phyloP scores from a whole-genome alignment of 2,888 invertebrate species.

The Sinodicranocentrus sp. region DNA sequence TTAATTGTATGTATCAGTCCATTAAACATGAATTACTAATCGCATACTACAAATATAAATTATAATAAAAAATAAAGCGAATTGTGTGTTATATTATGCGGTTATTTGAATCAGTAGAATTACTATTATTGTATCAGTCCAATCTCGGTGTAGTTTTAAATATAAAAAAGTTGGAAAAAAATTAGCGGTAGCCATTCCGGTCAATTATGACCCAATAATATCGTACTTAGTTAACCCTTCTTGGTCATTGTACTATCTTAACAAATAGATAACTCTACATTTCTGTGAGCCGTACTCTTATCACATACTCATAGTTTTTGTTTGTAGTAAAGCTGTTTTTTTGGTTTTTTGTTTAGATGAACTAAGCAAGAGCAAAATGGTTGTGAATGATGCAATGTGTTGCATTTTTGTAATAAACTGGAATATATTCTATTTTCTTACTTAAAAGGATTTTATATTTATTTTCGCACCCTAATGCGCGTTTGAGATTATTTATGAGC shows the following conservation, averaged over 20 bases:
- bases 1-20: too few species aligned
- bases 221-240: background rate
- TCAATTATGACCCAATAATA: background rate
- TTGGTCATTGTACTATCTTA: too few species aligned
- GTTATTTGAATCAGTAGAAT: background rate
- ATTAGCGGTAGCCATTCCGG: background rate
- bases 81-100: slow-evolving; percentile 2
- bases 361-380: slow-evolving; percentile 47
- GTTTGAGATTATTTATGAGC: too few species aligned
- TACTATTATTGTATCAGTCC: slow-evolving; percentile 6
- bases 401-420: slow-evolving; percentile 59
- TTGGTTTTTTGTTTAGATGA: slow-evolving; percentile 35
- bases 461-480: too few species aligned
- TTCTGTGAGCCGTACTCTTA: too few species aligned
- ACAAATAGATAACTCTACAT: too few species aligned
- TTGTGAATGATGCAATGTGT: slow-evolving; percentile 40
- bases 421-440: slow-evolving; percentile 56
- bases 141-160: slow-evolving; percentile 46
- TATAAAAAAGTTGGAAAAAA: background rate
- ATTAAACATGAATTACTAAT: too few species aligned
- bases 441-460: background rate
- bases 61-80: too few species aligned
- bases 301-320: background rate
- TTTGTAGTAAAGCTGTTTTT: background rate
- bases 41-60: too few species aligned